These are phyloP conservation scores for Lucilia sericata DNA, from an alignment of 1,140 invertebrate species.

Conservation along the genomic window DNA sequence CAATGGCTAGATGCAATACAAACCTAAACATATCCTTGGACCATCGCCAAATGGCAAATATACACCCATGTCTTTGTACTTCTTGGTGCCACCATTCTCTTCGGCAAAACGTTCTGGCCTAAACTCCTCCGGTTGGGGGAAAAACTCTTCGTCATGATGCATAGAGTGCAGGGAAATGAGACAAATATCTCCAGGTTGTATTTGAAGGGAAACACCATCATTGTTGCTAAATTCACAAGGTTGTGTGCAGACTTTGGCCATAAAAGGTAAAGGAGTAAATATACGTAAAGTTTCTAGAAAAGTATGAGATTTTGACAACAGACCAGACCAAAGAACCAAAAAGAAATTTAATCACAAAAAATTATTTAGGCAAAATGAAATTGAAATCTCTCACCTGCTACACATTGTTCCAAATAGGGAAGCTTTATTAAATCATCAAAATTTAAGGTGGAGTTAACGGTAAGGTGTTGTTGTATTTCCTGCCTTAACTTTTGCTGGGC, in stretches of 20 bases:
- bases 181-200: constrained; percentile 70
- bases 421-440: constrained; percentile 55
- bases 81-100: constrained; percentile 53
- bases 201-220: constrained; percentile 47
- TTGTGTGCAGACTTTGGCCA: constrained; percentile 59
- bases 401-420: constrained; percentile 61
- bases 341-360: neutral
- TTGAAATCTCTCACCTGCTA: constrained; percentile 54
- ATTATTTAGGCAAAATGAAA: neutral
- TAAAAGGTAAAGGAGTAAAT: constrained; percentile 60
- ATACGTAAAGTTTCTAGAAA: constrained; percentile 59
- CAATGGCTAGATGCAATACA: neutral
- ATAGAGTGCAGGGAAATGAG: constrained; percentile 72
- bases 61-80: constrained; percentile 54
- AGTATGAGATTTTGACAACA: neutral
- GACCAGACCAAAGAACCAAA: too few species aligned
- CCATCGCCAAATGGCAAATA: constrained; percentile 64
- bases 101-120: constrained; percentile 76
- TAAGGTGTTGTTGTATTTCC: constrained; percentile 59
- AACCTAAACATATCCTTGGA: constrained; percentile 63
- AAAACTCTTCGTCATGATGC: constrained; percentile 76
- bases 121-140: constrained; percentile 77
- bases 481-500: constrained; percentile 56
- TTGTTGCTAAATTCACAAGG: constrained; percentile 51
- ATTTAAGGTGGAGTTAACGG: constrained; percentile 36